A percentile compares a stretch with the other conserved stretches of the same genome.
Conservation (phyloP, 1,140 invertebrate species). For the Drosophila lowei region DNA sequence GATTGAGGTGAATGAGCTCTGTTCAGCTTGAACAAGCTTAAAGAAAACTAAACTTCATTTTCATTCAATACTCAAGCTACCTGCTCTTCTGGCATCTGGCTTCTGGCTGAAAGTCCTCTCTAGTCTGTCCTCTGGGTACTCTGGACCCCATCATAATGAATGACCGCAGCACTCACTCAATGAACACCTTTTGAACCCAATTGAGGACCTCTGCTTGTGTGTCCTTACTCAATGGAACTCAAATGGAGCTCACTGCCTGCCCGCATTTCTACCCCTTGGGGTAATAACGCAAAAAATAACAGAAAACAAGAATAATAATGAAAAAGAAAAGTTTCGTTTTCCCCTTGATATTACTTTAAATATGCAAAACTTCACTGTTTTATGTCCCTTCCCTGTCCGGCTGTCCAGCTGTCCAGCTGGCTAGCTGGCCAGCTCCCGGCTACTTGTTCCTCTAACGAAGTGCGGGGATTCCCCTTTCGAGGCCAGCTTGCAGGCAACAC, state of each 20-base stretch:
- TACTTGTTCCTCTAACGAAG: constrained; percentile 43
- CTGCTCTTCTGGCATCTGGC: not conserved
- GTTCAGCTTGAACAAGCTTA: not conserved
- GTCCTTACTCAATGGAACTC: constrained; percentile 32
- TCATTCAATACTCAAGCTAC: not conserved
- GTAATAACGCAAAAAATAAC: constrained; percentile 38
- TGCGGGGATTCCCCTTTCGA: constrained; percentile 40
- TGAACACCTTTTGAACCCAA: constrained; percentile 48
- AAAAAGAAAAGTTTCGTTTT: constrained; percentile 50
- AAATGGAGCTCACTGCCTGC: not conserved
- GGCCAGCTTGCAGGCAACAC: constrained; percentile 9
- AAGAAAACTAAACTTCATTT: constrained; percentile 12
- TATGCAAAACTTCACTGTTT: constrained; percentile 65
- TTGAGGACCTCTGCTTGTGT: constrained; percentile 7
- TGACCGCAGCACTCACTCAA: constrained; percentile 38
- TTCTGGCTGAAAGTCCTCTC: not conserved
- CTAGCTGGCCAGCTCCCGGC: constrained; percentile 15
- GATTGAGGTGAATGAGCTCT: not conserved
- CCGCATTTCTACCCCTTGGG: constrained; percentile 17
- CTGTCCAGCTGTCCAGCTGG: constrained; percentile 29
- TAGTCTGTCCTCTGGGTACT: not conserved
- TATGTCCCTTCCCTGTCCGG: constrained; percentile 48
- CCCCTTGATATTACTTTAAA: constrained; percentile 58
- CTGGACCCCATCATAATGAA: constrained; percentile 4
- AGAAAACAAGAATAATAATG: constrained; percentile 38